Evolutionary conservation across 2,888 invertebrate species (phyloP), one percentile per base, ranked within the genome.

Genomic region (Dynastes maya): DNA sequence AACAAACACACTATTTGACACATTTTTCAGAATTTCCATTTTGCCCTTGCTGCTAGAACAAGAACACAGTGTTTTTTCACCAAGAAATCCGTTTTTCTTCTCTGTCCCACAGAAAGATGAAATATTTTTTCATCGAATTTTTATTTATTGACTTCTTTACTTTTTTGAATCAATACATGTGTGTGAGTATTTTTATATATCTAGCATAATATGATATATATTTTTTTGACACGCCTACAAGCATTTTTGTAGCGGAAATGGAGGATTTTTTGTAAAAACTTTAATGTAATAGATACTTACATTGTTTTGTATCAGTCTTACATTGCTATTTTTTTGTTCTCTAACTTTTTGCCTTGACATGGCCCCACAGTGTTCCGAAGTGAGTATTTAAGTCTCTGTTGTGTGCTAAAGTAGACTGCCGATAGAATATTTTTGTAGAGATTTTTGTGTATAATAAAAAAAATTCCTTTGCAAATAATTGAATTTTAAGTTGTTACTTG

Each of bases 301-400:
- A 80, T 83, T 83, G 83, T 84, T 83, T 82, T 87, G 85, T 87
- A 86, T 84, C 85, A 85, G 85, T 88, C 85, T 88, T 88, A 88
- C 88, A 86, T 85, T 87, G 86, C 88, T 88, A 88, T 88, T 89
- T 45, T 88, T 89, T 74, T 61, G 88, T 91, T 91, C 90, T 91
- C 91, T 91, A 91, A 92, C 91, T 92, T 92, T 92, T 91, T 92
- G 92, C 92, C 91, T 91, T 91, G 90, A 91, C 92, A 91, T 91
- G 90, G 92, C 92, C 90, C 92, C 86, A 91, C 92, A 92, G 92
- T 91, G 88, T 89, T 91, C 88, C 92, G 91, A 92, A 92, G 93
- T 93, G 92, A 93, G 93, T 93, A 93, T 91, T 90, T 89, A 89
- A 90, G 90, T 91, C 90, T 90, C 89, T 91, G 91, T 91, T 91